Evolutionary conservation across 1,140 invertebrate species (phyloP).

Genomic region (Rhynchophorus ferrugineus): DNA sequence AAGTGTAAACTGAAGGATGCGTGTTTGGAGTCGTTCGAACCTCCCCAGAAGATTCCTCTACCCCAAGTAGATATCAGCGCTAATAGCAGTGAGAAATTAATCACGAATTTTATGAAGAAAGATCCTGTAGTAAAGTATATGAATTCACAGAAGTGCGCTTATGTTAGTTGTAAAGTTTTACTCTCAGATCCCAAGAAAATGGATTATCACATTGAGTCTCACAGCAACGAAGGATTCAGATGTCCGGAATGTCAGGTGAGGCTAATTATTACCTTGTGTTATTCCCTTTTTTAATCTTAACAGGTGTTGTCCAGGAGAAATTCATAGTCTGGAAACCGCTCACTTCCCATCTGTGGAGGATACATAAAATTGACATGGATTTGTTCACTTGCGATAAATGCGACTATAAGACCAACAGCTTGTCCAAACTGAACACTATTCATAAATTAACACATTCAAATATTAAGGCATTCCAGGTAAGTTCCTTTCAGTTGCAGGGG

Average conservation of each 20-base stretch:
- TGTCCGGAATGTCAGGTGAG: conserved; percentile 57
- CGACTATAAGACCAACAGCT: conserved; percentile 56
- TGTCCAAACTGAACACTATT: conserved; percentile 54
- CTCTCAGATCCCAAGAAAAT: conserved; percentile 44
- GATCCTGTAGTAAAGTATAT: conserved; percentile 19
- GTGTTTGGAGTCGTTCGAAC: neutral
- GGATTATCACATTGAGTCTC: conserved; percentile 53
- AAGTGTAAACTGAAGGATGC: neutral
- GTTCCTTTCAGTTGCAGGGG: neutral
- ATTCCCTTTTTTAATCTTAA: neutral
- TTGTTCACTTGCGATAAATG: conserved; percentile 60
- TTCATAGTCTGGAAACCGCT: conserved; percentile 52
- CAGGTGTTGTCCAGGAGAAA: conserved; percentile 26
- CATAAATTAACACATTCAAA: conserved; percentile 63
- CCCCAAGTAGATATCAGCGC: conserved; percentile 22
- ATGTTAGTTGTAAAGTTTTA: conserved; percentile 41
- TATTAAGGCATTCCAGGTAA: conserved; percentile 47
- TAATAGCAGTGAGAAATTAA: conserved; percentile 31
- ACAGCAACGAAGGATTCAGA: conserved; percentile 49
- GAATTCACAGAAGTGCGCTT: conserved; percentile 27
- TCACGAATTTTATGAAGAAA: conserved; percentile 27
- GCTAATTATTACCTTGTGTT: neutral
- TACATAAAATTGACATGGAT: conserved; percentile 69
- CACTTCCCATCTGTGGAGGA: conserved; percentile 69
- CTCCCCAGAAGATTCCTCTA: conserved; percentile 13